These are phyloP conservation scores for Yponomeuta evonymella DNA, from an alignment of 2,888 invertebrate species.

Conservation along the genomic window DNA sequence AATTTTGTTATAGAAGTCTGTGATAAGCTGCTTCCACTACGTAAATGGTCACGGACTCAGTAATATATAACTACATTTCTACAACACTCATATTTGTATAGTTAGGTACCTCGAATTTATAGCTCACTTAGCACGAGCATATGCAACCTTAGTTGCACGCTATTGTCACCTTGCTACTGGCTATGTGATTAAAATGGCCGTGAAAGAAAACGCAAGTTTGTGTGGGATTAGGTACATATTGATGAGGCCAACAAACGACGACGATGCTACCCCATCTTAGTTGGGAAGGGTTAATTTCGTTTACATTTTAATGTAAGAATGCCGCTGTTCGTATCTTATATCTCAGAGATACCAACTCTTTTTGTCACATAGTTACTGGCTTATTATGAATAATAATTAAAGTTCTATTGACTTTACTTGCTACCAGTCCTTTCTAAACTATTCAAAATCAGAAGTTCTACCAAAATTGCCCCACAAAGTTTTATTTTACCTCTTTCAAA, in stretches of 20 bases:
- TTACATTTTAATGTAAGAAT: constrained; percentile 73
- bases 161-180: too few relatives aligned
- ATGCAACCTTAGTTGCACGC: too few relatives aligned
- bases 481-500: constrained; percentile 47
- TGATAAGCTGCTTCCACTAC: too few relatives aligned
- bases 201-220: constrained; percentile 38
- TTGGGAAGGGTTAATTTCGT: constrained; percentile 58
- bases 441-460: background rate
- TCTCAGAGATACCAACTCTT: background rate
- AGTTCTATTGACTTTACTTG: too few relatives aligned
- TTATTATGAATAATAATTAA: too few relatives aligned
- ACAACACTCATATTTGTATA: too few relatives aligned
- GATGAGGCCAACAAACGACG: constrained; percentile 64
- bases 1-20: too few relatives aligned
- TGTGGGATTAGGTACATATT: constrained; percentile 20
- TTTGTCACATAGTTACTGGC: background rate
- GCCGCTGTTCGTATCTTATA: constrained; percentile 27
- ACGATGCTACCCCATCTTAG: constrained; percentile 43
- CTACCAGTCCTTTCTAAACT: background rate
- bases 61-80: too few relatives aligned
- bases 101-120: too few relatives aligned
- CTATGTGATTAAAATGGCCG: too few relatives aligned
- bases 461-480: background rate
- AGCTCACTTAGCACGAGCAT: too few relatives aligned
- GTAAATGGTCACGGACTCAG: too few relatives aligned